Conservation (phyloP, 35 echinoderm and acorn worm species). For the Lytechinus variegatus region DNA sequence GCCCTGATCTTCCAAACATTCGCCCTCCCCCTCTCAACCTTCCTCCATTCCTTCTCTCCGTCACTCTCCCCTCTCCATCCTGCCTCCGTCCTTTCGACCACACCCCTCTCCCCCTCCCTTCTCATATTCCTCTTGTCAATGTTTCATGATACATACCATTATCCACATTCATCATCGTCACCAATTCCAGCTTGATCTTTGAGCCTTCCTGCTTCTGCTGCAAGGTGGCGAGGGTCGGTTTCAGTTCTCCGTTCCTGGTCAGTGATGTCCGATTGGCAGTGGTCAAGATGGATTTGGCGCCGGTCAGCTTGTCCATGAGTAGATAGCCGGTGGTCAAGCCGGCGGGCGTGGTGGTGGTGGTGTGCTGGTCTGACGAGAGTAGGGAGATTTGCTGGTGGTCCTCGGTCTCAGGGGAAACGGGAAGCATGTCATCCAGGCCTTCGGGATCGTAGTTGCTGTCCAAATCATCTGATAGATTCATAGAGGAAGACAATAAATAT, state of each 20-base stretch:
- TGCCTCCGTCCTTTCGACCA: no score
- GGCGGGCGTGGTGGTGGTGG: not conserved
- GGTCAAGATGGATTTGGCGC: constrained; percentile 17
- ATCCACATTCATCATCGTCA: constrained; percentile 40
- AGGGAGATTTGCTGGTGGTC: not conserved
- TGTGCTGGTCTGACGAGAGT: not conserved
- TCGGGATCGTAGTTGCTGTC: constrained; percentile 40
- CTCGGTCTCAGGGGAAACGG: constrained; percentile 30
- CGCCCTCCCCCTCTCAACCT: no score
- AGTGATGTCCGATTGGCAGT: constrained; percentile 9
- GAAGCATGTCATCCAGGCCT: constrained; percentile 37
- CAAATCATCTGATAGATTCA: constrained; percentile 17
- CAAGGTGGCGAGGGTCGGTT: not conserved
- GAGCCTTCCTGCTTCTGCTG: constrained; percentile 39
- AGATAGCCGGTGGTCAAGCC: constrained; percentile 12
- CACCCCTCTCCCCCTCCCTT: no score
- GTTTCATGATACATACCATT: not conserved
- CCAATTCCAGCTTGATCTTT: constrained; percentile 42
- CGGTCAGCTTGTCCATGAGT: constrained; percentile 29
- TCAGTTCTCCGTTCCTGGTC: not conserved
- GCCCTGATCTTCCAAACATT: no score
- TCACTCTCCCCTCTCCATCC: no score
- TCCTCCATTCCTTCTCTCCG: no score
- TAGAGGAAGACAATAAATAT: no score
- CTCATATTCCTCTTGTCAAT: no score